Evolutionary conservation across 2,797 vertebrate genomes (phyloP).

Genomic region (Poecilia wingei): DNA sequence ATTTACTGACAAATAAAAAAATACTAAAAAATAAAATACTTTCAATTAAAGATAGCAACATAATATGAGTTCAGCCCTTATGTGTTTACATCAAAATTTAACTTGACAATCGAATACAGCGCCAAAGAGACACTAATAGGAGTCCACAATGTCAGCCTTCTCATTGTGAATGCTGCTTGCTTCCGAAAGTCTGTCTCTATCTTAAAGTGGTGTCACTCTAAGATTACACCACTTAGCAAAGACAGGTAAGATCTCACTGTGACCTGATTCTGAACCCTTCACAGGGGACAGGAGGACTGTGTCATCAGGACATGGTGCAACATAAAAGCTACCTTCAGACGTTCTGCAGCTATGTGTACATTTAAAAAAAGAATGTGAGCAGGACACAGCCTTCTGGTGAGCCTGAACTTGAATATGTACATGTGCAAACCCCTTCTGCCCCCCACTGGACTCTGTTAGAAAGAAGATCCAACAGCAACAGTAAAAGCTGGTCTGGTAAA

Average conservation of each 20-base stretch:
- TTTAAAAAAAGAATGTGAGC: background rate
- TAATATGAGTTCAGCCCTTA: background rate
- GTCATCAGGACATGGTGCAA: background rate
- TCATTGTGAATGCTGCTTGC: background rate
- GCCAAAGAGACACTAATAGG: too few relatives aligned
- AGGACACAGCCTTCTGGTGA: background rate
- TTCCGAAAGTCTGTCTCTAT: background rate
- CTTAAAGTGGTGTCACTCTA: background rate
- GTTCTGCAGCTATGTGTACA: background rate
- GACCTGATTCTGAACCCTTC: background rate
- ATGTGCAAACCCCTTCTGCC: background rate
- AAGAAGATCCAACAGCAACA: background rate
- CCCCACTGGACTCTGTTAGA: background rate
- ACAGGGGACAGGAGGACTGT: background rate
- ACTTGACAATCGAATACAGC: background rate
- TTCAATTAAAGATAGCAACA: background rate
- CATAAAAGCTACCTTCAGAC: background rate
- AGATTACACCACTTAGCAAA: background rate
- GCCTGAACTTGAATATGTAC: background rate
- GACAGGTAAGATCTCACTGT: background rate
- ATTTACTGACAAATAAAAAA: background rate
- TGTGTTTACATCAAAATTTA: background rate
- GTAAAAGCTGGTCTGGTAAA: background rate
- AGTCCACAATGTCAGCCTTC: background rate
- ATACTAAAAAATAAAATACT: too few relatives aligned